These are phyloP conservation scores for Hydraecia micacea DNA, from an alignment of 2,888 invertebrate species.

Conservation along the genomic window DNA sequence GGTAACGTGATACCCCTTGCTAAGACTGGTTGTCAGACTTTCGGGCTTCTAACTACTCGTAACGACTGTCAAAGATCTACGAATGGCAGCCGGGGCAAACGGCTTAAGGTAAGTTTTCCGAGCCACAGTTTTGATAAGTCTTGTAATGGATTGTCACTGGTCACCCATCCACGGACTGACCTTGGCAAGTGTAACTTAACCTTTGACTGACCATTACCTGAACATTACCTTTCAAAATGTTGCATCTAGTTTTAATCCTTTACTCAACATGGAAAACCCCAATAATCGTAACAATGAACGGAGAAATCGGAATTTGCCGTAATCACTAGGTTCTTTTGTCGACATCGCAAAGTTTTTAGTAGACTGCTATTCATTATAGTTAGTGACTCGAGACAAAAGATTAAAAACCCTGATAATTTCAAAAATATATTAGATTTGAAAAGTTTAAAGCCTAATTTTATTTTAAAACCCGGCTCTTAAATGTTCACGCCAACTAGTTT, in stretches of 20 bases:
- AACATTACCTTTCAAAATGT: neutral
- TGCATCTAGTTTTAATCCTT: neutral
- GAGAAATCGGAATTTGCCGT: conserved; percentile 17
- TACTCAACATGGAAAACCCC: neutral
- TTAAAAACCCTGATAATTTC: neutral
- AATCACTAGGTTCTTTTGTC: conserved; percentile 3
- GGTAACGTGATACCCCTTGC: neutral
- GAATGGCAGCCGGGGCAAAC: neutral
- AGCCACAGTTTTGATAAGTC: neutral
- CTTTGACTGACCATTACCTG: neutral
- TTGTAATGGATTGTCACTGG: neutral
- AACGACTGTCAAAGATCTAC: neutral
- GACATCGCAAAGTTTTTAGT: conserved; percentile 18
- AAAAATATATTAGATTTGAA: neutral
- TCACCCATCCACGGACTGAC: neutral
- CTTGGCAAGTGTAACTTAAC: neutral
- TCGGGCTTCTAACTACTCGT: neutral
- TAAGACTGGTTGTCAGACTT: neutral
- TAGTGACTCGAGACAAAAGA: neutral
- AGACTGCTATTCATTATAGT: neutral
- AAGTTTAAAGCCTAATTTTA: neutral
- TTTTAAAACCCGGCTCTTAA: neutral
- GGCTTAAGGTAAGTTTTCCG: neutral
- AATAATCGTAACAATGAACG: conserved; percentile 13
- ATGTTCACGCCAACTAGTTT: too few relatives aligned